Base-by-base conservation (phyloP, 2,113 vertebrate species). In the Rhagologus leucostigma region DNA sequence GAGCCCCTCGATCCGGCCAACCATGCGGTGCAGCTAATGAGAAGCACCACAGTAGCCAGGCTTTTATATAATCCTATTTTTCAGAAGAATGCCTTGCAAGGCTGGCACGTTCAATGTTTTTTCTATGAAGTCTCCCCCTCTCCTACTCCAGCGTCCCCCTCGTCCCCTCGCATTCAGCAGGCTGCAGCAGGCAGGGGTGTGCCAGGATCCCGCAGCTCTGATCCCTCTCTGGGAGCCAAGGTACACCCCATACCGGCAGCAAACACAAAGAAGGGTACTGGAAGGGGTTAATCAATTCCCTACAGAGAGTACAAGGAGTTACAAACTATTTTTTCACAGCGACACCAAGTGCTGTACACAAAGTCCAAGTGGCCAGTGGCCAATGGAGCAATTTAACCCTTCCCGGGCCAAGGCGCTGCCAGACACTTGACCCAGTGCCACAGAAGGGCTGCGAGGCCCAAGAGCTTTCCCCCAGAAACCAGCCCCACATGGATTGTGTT, bases 401-500 rank as follows among this genome's bases (percentile, higher is more conserved):
- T 70, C 52, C 26, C 1, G 1, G 71, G 65, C 53, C 0, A 0
- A 59, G 50, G 55, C 0, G 1, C 32, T 2, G 10, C 42, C 0
- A 0, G 73, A 42, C 30, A 14, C 23, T 8, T 8, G 27, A 19
- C 26, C 42, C 65, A 10, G 12, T 1, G 16, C 46, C 35, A 35
- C 50, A 14, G 65, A 57, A 71, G 49, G 5, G 4, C 50, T 49
- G 78, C 0, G 1, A 60, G 15, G 30, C 27, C 44, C 47, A 5
- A 1, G 12, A n/a, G 46, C 23, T 73, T 12, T 73, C 17, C 42
- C 46, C 39, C 60, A 30, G 20, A 35, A 67, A 47, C 16, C 37
- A 74, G 60, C n/a, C 47, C 68, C 59, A 35, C 1, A 0, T 3
- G 20, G 39, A 16, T 3, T 23, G 16, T 1, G 3, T 49, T 32